phyloP scores from a whole-genome alignment of 1,140 invertebrate species.

The Caligus rogercresseyi region DNA sequence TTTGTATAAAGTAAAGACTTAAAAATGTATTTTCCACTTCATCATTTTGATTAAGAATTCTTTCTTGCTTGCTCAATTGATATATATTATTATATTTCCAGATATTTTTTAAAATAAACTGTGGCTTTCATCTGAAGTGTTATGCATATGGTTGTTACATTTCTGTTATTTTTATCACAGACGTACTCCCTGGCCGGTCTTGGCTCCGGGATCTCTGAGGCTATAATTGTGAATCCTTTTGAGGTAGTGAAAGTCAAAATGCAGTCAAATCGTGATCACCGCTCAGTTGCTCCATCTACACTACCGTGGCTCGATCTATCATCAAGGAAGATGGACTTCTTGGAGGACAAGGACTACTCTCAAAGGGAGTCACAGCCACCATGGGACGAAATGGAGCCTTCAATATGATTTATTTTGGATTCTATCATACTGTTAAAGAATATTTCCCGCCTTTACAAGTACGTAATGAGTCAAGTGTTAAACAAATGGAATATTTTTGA shows the following conservation, averaged over 20 bases:
- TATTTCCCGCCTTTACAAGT: slow-evolving; percentile 36
- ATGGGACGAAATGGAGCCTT: slow-evolving; percentile 68
- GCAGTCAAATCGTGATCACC: slow-evolving; percentile 43
- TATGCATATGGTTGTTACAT: not conserved
- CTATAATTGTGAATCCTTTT: slow-evolving; percentile 75
- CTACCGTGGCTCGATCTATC: slow-evolving; percentile 56
- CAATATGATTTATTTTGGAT: slow-evolving; percentile 83
- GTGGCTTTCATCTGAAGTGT: not conserved
- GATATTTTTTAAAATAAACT: not conserved
- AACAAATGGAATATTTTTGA: too few species aligned
- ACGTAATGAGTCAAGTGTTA: not conserved
- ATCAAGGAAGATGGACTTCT: slow-evolving; percentile 38
- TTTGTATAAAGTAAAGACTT: too few species aligned
- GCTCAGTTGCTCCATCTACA: slow-evolving; percentile 45
- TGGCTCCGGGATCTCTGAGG: slow-evolving; percentile 67
- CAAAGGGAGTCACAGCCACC: slow-evolving; percentile 67
- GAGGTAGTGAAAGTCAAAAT: slow-evolving; percentile 68
- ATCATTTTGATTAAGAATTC: too few species aligned
- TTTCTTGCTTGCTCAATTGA: too few species aligned
- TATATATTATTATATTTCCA: not conserved
- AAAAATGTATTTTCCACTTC: too few species aligned
- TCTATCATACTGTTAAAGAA: slow-evolving; percentile 75
- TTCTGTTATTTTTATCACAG: slow-evolving; percentile 34
- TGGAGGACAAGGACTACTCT: slow-evolving; percentile 9
- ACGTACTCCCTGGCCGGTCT: slow-evolving; percentile 68